Evolutionary conservation across 2,888 invertebrate genomes (phyloP).

Genomic region (Unio delphinus): DNA sequence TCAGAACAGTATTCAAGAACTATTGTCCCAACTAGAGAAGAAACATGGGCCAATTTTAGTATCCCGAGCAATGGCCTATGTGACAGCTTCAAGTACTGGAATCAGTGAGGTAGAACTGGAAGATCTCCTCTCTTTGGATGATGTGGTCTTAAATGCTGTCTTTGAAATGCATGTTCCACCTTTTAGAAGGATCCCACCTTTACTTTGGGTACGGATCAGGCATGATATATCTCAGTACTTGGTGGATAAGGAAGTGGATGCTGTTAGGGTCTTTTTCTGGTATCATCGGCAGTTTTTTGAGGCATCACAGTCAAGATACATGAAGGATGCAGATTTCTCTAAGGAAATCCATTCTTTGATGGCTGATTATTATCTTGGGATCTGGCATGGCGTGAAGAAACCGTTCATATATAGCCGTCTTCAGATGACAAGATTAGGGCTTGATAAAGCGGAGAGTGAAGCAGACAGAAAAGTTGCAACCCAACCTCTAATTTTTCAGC

Average conservation of each 20-base stretch:
- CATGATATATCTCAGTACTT: constrained; percentile 58
- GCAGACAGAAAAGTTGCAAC: constrained; percentile 63
- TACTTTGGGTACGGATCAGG: constrained; percentile 59
- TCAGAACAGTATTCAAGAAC: constrained; percentile 55
- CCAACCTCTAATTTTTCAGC: constrained; percentile 58
- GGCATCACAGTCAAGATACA: constrained; percentile 50
- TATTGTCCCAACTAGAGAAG: constrained; percentile 55
- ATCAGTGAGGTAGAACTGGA: constrained; percentile 64
- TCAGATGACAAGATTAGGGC: constrained; percentile 43
- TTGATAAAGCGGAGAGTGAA: constrained; percentile 38
- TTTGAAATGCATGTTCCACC: constrained; percentile 64
- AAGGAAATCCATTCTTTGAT: constrained; percentile 55
- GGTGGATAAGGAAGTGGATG: constrained; percentile 60
- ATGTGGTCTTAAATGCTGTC: constrained; percentile 54
- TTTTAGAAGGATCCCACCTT: constrained; percentile 60
- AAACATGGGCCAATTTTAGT: constrained; percentile 61
- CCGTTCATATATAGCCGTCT: constrained; percentile 53
- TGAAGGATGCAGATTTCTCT: constrained; percentile 28
- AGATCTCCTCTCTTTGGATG: constrained; percentile 63
- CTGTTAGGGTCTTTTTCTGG: constrained; percentile 61
- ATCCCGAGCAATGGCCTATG: constrained; percentile 52
- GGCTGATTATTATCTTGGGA: constrained; percentile 63
- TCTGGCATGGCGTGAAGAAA: constrained; percentile 61
- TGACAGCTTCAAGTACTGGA: constrained; percentile 57
- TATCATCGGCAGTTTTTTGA: constrained; percentile 65